These are phyloP conservation scores for Globodera rostochiensis DNA, from an alignment of 1,140 invertebrate species.

Conservation along the genomic window DNA sequence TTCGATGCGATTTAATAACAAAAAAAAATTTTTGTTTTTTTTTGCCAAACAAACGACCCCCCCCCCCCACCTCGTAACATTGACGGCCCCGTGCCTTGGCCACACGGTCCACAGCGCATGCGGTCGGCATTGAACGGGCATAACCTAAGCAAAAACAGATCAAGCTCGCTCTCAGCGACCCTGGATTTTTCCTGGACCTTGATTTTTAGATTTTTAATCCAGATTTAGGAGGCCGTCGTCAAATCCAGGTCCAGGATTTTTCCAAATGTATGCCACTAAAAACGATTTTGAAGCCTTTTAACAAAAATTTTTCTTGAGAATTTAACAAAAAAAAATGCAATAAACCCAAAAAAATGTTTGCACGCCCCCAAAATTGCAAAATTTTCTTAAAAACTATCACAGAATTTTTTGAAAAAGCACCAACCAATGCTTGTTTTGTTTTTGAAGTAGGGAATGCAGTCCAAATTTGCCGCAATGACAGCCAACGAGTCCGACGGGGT, in stretches of 20 bases:
- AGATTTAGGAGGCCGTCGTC: too few relatives aligned
- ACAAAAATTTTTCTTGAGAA: too few relatives aligned
- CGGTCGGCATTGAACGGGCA: constrained; percentile 98
- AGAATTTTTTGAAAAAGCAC: not conserved
- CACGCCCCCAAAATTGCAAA: too few relatives aligned
- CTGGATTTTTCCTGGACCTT: too few relatives aligned
- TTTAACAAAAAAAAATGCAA: too few relatives aligned
- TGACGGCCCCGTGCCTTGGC: constrained; percentile 45
- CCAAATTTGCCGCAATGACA: constrained; percentile 86
- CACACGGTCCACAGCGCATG: constrained; percentile 83
- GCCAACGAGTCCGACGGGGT: constrained; percentile 96
- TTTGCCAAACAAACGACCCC: not conserved
- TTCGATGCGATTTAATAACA: too few relatives aligned
- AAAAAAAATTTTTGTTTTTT: not conserved
- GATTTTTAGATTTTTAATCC: too few relatives aligned
- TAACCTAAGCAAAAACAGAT: constrained; percentile 75
- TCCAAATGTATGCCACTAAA: too few relatives aligned
- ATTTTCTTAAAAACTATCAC: not conserved
- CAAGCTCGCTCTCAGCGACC: too few relatives aligned
- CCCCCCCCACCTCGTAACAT: constrained; percentile 4
- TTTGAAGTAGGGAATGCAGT: constrained; percentile 90
- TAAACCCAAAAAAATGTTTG: too few relatives aligned
- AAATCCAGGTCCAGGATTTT: too few relatives aligned
- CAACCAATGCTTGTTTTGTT: constrained; percentile 68
- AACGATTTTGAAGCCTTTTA: too few relatives aligned